Evolutionary conservation across 2,113 vertebrate species (phyloP), one percentile per base, ranked within the genome.

Genomic region (Furnarius figulus): DNA sequence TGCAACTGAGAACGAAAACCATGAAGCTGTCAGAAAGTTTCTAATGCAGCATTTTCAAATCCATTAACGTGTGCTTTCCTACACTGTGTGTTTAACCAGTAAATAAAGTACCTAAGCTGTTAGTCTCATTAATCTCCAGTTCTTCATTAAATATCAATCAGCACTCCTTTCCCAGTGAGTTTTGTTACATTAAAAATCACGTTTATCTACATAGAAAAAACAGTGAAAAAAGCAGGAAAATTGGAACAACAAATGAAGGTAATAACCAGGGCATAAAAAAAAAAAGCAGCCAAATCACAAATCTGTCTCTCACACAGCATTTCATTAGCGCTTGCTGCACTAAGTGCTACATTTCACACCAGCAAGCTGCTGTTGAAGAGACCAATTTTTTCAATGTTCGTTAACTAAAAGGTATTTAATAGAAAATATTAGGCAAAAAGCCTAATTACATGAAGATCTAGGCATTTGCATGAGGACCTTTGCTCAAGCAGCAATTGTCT

Each of bases 141-240:
- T 89, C 39, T 79, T 83, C 49, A 89, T 77, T 70, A 93, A 87
- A 58, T 12, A 67, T 12, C 49, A 75, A 70, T 40, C 85, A 87
- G 33, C 2, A 6, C 15, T 84, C 27, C 35, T 44, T 79, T 80
- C 44, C 40, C 71, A 42, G 8, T 6, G 46, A 90, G 25, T 31
- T 92, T 37, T 58, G 49, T 31, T 33, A 58, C 76, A 62, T 58
- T 73, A 31, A 85, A 85, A 79, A 62, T 3, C 39, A 23, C 55
- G 44, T 71, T 76, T 88, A 65, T 2, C 55, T 50, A 72, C 6
- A 37, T 0, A 53, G 19, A 52, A 56, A 49, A 33, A 20, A 39
- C 8, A 76, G 24, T n/a, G 61, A 5, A 28, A 63, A 47, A 47
- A 12, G 4, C 22, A 71, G 12, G 31, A 80, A 72, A 76, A 73